Conservation (phyloP, 2,797 vertebrate species). For the Intellagama lesueurii region DNA sequence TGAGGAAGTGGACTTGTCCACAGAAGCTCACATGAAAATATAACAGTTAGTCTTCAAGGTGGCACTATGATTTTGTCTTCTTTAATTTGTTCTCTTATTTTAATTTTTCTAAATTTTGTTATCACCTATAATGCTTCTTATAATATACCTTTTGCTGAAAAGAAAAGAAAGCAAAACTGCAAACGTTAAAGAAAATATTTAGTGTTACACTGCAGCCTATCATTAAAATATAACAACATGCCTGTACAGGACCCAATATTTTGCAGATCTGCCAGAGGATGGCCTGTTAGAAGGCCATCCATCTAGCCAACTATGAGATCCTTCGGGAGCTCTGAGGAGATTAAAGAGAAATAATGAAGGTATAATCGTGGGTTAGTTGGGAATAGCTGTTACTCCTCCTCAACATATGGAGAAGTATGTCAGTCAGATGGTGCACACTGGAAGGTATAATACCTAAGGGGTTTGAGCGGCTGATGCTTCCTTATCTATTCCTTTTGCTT, state of each 20-base stretch:
- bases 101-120: too few relatives aligned
- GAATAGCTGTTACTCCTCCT: conserved; percentile 76
- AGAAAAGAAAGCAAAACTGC: conserved; percentile 26
- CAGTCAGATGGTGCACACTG: conserved; percentile 76
- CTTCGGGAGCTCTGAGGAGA: conserved; percentile 71
- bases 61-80: too few relatives aligned
- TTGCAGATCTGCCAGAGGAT: conserved; percentile 50
- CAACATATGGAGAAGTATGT: conserved; percentile 77
- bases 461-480: conserved; percentile 69
- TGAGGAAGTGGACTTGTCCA: too few relatives aligned
- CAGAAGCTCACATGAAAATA: too few relatives aligned
- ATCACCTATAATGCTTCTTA: background rate
- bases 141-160: background rate
- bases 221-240: conserved; percentile 52
- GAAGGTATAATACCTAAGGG: conserved; percentile 77
- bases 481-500: conserved; percentile 75
- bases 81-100: too few relatives aligned
- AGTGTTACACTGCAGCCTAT: rapidly evolving
- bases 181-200: conserved; percentile 48
- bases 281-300: conserved; percentile 69
- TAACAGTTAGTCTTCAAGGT: too few relatives aligned
- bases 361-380: conserved; percentile 76
- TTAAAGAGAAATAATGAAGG: conserved; percentile 78
- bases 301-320: conserved; percentile 72
- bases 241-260: background rate